A percentile compares a stretch with the other conserved stretches of the same genome.
These are phyloP conservation scores for Megaleporinus macrocephalus DNA, from an alignment of 2,113 vertebrate genomes.

Conservation along the genomic window DNA sequence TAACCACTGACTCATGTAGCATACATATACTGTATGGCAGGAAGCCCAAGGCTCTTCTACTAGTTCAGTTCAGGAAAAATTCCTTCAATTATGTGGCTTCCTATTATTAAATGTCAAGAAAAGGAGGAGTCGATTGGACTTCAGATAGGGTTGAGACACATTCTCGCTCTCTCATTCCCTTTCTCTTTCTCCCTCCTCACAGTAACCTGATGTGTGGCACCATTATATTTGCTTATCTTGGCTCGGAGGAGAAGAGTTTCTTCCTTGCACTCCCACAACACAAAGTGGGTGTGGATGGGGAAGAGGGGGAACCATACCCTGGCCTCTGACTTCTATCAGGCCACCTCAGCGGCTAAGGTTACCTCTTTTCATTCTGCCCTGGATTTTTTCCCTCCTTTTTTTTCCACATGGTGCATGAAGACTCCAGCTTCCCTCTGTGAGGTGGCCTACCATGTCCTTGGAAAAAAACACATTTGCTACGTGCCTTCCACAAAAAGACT, in stretches of 20 bases:
- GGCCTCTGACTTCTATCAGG: slow-evolving; percentile 58
- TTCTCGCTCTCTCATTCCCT: slow-evolving; percentile 39
- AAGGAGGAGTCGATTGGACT: slow-evolving; percentile 36
- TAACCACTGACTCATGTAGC: neutral
- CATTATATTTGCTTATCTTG: slow-evolving; percentile 59
- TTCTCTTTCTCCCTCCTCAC: slow-evolving; percentile 37
- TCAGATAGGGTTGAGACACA: slow-evolving; percentile 35
- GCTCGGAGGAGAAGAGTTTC: slow-evolving; percentile 43
- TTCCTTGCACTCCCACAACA: slow-evolving; percentile 47
- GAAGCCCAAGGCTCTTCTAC: neutral
- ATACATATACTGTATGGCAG: slow-evolving; percentile 5
- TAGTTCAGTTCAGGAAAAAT: slow-evolving; percentile 26
- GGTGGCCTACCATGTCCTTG: slow-evolving; percentile 58
- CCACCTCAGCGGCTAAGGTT: slow-evolving; percentile 72
- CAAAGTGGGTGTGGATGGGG: slow-evolving; percentile 50
- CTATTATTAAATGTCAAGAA: slow-evolving; percentile 43
- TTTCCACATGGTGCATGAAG: slow-evolving; percentile 66
- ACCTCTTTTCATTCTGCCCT: slow-evolving; percentile 66
- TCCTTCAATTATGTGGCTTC: slow-evolving; percentile 49
- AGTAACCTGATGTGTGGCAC: slow-evolving; percentile 59
- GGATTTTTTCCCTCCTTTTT: slow-evolving; percentile 46
- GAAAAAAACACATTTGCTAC: slow-evolving; percentile 67
- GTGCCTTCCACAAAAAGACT: slow-evolving; percentile 54
- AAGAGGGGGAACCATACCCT: slow-evolving; percentile 41
- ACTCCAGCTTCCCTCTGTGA: slow-evolving; percentile 64